Evolutionary conservation across 2,797 vertebrate genomes (phyloP).

Genomic region (Mus spretus): DNA sequence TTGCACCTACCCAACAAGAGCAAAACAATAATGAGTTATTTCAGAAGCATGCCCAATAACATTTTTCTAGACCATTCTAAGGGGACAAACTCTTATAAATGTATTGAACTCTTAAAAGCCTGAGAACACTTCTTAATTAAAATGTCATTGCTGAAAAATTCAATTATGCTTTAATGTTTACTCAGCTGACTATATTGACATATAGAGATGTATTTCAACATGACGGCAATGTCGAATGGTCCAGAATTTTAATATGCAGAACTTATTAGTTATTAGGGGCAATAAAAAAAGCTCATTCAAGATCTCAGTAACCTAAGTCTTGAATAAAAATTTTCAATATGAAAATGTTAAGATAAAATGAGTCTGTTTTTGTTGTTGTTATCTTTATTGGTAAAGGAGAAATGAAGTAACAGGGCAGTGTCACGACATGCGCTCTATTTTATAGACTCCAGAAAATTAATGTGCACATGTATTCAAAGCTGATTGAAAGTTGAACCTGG

Average conservation of each 20-base stretch:
- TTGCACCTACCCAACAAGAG: background rate
- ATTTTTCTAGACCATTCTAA: conserved; percentile 66
- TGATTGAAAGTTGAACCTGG: background rate
- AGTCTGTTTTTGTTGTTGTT: background rate
- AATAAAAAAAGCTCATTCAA: conserved; percentile 61
- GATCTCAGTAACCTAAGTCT: conserved; percentile 55
- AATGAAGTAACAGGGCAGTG: background rate
- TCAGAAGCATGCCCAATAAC: background rate
- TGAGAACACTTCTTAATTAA: conserved; percentile 84
- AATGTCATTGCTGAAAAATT: conserved; percentile 85
- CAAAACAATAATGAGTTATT: conserved; percentile 54
- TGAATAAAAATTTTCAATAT: conserved; percentile 46
- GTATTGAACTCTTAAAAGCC: conserved; percentile 76
- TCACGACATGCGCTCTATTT: background rate
- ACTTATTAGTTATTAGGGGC: conserved; percentile 74
- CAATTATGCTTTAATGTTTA: conserved; percentile 84
- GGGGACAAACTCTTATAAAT: conserved; percentile 39
- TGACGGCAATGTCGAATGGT: conserved; percentile 65
- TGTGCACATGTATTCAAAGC: background rate
- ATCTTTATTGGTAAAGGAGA: background rate
- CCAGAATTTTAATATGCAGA: conserved; percentile 77
- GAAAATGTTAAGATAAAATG: conserved; percentile 42
- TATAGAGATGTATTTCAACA: conserved; percentile 81
- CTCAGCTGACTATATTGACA: conserved; percentile 79
- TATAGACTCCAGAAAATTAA: background rate